Evolutionary conservation across 53 echinoderm and acorn worm species (phyloP).

Genomic region (Crossaster papposus): DNA sequence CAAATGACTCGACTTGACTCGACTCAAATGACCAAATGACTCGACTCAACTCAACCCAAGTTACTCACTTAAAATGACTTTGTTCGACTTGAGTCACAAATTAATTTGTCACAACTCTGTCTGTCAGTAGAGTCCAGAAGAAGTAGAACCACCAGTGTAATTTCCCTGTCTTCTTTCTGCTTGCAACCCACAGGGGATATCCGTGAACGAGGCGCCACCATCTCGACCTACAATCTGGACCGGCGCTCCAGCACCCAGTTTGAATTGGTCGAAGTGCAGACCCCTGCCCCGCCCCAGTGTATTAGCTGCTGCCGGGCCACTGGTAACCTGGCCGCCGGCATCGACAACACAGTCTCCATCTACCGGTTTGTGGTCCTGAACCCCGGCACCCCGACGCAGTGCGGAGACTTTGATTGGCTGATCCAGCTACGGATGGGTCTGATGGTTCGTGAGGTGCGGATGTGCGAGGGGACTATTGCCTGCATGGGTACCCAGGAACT

Average conservation of each 20-base stretch:
- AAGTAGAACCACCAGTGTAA: neutral
- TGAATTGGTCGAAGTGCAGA: slow-evolving; percentile 53
- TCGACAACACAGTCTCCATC: slow-evolving; percentile 42
- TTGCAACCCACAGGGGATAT: slow-evolving; percentile 2
- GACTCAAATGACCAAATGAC: too few species aligned
- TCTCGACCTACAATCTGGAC: slow-evolving; percentile 10
- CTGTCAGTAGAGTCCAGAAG: too few species aligned
- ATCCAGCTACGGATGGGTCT: slow-evolving; percentile 47
- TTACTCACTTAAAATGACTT: too few species aligned
- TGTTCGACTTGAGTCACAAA: too few species aligned
- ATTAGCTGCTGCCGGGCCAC: slow-evolving; percentile 54
- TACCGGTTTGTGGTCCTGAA: slow-evolving; percentile 30
- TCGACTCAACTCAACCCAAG: too few species aligned
- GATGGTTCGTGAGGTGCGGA: slow-evolving; percentile 7
- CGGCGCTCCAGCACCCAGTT: slow-evolving; percentile 22
- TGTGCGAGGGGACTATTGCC: slow-evolving; percentile 44
- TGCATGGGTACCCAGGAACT: slow-evolving; percentile 37
- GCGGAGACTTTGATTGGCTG: slow-evolving; percentile 41
- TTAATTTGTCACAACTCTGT: too few species aligned
- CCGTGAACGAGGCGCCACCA: slow-evolving; percentile 36
- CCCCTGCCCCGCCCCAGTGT: slow-evolving; percentile 48
- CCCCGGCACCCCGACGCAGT: slow-evolving; percentile 8
- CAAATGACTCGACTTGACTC: too few species aligned
- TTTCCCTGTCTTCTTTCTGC: neutral
- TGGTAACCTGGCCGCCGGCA: slow-evolving; percentile 51